Conservation (phyloP, 1,140 invertebrate genomes). For the Cherax quadricarinatus region DNA sequence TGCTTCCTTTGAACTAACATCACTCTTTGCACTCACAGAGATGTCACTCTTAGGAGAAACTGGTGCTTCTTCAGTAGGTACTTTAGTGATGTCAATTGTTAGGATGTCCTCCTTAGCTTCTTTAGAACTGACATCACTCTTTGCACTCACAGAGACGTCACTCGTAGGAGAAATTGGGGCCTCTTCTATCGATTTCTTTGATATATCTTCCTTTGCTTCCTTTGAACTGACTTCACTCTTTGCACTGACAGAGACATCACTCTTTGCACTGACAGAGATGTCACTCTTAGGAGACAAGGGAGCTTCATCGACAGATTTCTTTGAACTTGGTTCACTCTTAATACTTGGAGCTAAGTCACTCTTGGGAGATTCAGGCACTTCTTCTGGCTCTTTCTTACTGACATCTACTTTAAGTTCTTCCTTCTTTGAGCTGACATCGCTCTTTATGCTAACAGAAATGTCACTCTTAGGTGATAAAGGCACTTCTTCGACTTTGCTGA, state of each 20-base stretch:
- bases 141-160: conserved; percentile 1
- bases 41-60: conserved; percentile 32
- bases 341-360: conserved; percentile 15
- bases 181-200: background rate
- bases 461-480: conserved; percentile 52
- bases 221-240: conserved; percentile 47
- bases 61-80: background rate
- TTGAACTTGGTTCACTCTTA: conserved; percentile 18
- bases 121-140: background rate
- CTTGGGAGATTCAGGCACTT: background rate
- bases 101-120: background rate
- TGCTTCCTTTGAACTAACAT: background rate
- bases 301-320: conserved; percentile 23
- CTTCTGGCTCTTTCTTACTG: background rate
- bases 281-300: conserved; percentile 47
- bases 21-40: background rate
- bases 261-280: conserved; percentile 12
- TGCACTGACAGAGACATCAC: conserved; percentile 40
- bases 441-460: conserved; percentile 43
- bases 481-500: conserved; percentile 3
- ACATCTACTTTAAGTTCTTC: conserved; percentile 1
- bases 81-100: background rate
- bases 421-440: background rate
- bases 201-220: background rate
- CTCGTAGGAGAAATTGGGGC: conserved; percentile 14